phyloP scores from a whole-genome alignment of 2,797 vertebrate species.

The Melanotaenia nigrans region DNA sequence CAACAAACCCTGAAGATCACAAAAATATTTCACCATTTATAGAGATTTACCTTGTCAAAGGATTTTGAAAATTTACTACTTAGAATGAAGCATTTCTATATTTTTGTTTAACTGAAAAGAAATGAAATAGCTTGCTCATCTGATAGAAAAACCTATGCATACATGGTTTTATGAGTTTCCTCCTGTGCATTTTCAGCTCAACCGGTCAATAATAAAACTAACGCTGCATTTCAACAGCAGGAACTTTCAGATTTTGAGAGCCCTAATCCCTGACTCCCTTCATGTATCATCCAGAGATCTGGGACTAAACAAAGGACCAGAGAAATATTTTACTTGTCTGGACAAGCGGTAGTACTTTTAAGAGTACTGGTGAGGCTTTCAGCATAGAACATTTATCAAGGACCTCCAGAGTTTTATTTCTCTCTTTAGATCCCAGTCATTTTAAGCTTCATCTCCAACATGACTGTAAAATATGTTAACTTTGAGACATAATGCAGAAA shows the following conservation, averaged over 20 bases:
- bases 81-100: too few species aligned
- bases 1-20: slow-evolving; percentile 87
- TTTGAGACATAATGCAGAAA: not conserved
- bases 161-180: not conserved
- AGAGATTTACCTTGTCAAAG: not conserved
- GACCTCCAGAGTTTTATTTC: not conserved
- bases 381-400: not conserved
- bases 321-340: not conserved
- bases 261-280: not conserved
- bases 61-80: not conserved
- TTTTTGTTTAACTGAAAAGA: not conserved
- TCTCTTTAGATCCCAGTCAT: not conserved
- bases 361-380: not conserved
- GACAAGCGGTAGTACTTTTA: not conserved
- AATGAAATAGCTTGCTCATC: not conserved
- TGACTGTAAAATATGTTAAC: not conserved
- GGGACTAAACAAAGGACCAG: not conserved
- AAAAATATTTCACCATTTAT: not conserved
- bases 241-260: not conserved
- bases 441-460: not conserved
- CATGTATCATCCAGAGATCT: not conserved
- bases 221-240: not conserved
- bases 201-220: not conserved
- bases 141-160: not conserved
- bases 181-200: not conserved